Base-by-base conservation (phyloP, 2,113 vertebrate species). In the Gavia stellata region DNA sequence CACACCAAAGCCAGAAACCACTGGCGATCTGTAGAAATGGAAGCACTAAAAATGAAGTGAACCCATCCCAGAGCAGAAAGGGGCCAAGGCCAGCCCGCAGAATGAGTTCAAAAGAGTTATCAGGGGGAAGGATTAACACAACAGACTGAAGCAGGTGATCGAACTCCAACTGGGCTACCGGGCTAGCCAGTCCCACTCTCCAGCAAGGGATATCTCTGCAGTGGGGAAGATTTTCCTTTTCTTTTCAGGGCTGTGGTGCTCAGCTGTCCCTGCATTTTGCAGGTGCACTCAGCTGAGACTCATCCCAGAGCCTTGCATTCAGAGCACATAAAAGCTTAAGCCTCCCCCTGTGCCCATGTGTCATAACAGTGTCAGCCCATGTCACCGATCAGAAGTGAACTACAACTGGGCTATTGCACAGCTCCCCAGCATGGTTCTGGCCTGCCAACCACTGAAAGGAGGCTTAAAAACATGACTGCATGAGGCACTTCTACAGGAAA, bases 201-300 rank as follows among this genome's bases (percentile, higher is more conserved):
- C 61, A 89, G 25, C 83, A 44, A 59, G 38, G n/a, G 58, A 16
- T 12, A 28, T 53, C 53, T 87, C 74, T 91, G 31, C 38, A 55
- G 40, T 6, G 14, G 28, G 56, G 45, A 91, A 65, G 58, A 67
- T 72, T 84, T 78, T 75, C 31, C 45, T 34, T 82, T 91, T 94
- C 62, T 93, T 80, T 86, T 67, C 56, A 58, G 73, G 36, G 58
- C 58, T 17, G 11, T 28, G 49, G 70, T 66, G 24, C 70, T 85
- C 81, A 89, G 77, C 91, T 72, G 78, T 49, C 70, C 70, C 78
- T 50, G 66, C 71, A 92, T 95, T 97, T 95, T 96, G 73, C 86
- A 75, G 73, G n/a, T 70, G 94, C 97, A 96, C 66, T 94, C 81
- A 94, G 52, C 94, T 97, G 97, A 94, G 91, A 95, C 96, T 94